Evolutionary conservation across 37 sponge, comb jelly and placozoan species (phyloP).

Genomic region (Cladorhizidae sp.): DNA sequence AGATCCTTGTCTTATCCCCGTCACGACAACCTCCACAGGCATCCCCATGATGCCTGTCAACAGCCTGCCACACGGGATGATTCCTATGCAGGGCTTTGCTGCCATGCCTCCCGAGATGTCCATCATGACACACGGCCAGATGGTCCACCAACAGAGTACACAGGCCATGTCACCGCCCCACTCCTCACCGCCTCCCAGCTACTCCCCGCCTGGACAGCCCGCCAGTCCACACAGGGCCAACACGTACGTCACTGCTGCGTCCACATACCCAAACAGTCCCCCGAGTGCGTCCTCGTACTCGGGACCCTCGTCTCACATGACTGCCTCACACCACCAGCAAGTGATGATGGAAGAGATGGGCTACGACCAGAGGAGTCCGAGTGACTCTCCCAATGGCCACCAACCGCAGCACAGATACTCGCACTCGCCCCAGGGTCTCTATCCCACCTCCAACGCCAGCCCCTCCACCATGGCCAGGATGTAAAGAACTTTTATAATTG

Average conservation of each 20-base stretch:
- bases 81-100: conserved; percentile 58
- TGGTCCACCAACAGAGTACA: conserved; percentile 35
- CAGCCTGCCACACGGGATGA: conserved; percentile 62
- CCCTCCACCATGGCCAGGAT: conserved; percentile 37
- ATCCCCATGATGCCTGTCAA: conserved; percentile 42
- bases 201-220: conserved; percentile 55
- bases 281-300: conserved; percentile 31
- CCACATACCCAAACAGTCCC: conserved; percentile 40
- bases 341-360: conserved; percentile 72
- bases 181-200: conserved; percentile 67
- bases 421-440: conserved; percentile 57
- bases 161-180: conserved; percentile 36
- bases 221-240: conserved; percentile 50
- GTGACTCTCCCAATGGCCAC: conserved; percentile 42
- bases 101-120: conserved; percentile 5
- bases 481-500: not conserved
- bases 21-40: conserved; percentile 5
- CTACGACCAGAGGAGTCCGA: conserved; percentile 60
- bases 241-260: conserved; percentile 1
- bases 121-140: conserved; percentile 31
- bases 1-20: not conserved
- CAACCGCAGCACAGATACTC: conserved; percentile 45
- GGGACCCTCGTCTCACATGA: conserved; percentile 38
- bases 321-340: conserved; percentile 28
- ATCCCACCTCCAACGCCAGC: conserved; percentile 49